Conservation (phyloP, 2,888 invertebrate species). For the Rambutsinella grinnellia region DNA sequence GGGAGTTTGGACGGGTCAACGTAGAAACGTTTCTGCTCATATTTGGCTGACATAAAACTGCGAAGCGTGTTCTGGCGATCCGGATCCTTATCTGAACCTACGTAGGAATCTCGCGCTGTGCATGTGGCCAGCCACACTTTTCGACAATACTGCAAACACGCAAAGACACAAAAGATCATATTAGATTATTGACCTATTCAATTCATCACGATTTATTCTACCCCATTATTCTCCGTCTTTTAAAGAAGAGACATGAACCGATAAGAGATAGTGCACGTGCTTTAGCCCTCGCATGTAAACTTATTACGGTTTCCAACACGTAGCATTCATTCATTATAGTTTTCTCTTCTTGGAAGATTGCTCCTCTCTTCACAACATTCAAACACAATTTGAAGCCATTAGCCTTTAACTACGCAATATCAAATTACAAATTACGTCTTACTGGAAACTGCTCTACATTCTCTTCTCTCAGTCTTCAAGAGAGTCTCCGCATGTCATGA, state of each 20-base stretch:
- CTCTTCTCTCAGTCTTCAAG: too few relatives aligned
- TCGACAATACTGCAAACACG: constrained; percentile 78
- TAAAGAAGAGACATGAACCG: too few relatives aligned
- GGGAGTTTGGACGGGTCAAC: constrained; percentile 64
- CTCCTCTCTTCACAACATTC: too few relatives aligned
- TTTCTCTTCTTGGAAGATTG: too few relatives aligned
- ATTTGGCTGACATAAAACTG: constrained; percentile 63
- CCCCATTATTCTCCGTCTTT: too few relatives aligned
- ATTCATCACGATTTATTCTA: too few relatives aligned
- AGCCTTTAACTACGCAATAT: constrained; percentile 27
- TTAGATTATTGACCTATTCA: background rate
- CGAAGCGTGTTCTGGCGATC: constrained; percentile 58
- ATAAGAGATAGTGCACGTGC: too few relatives aligned
- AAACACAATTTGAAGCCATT: background rate
- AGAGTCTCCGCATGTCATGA: too few relatives aligned
- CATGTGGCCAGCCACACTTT: constrained; percentile 87
- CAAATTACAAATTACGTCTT: background rate
- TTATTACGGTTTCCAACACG: too few relatives aligned
- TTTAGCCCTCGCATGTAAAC: too few relatives aligned
- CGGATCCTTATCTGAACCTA: constrained; percentile 62
- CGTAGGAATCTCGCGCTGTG: constrained; percentile 58
- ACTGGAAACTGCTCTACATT: too few relatives aligned
- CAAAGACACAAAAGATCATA: background rate
- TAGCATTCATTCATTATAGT: too few relatives aligned
- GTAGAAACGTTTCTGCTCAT: constrained; percentile 65